Base-by-base conservation (phyloP, 1,140 invertebrate species). In the Bombus superbus region DNA sequence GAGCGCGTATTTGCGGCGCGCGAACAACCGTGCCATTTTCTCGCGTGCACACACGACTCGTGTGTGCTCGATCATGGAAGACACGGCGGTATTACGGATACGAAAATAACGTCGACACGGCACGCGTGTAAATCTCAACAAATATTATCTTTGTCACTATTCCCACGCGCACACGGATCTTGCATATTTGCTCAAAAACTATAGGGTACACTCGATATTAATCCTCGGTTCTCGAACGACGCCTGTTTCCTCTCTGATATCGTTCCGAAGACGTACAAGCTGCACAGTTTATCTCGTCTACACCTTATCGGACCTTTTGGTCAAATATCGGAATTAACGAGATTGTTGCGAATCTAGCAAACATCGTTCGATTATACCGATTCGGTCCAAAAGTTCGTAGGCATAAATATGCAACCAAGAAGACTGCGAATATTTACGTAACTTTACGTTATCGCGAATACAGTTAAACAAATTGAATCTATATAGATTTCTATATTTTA, bases 81-180 rank as follows among this genome's bases (percentile, higher is more conserved):
- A 74, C 71, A 75, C 42, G 38, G 59, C 28, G 84, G 81, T 66
- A 81, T 86, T 83, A 88, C 83, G 76, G 75, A 78, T 84, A 88
- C 78, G 88, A 88, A 90, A 90, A 90, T 86, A 90, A 78, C 81
- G 84, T 62, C 66, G 71, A 78, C 42, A 66, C 79, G 74, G 81
- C 87, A 88, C 84, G 86, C 81, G 85, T 83, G 82, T 87, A 89
- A 90, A 90, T 90, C 88, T 84, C 83, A 68, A 87, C 89, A 90
- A 90, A 90, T 90, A 90, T 90, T 90, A 87, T 90, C 83, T 86
- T 77, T 87, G 82, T 62, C 53, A 62, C 81, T 74, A 59, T 76
- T 78, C 68, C 66, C 71, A 42, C 42, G 53, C 59, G 85, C 62
- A 66, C 57, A 42, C 66, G 84, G 85, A 83, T 86, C 85, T 82